Conservation (phyloP, 2,888 invertebrate genomes). For the Tinea trinotella region DNA sequence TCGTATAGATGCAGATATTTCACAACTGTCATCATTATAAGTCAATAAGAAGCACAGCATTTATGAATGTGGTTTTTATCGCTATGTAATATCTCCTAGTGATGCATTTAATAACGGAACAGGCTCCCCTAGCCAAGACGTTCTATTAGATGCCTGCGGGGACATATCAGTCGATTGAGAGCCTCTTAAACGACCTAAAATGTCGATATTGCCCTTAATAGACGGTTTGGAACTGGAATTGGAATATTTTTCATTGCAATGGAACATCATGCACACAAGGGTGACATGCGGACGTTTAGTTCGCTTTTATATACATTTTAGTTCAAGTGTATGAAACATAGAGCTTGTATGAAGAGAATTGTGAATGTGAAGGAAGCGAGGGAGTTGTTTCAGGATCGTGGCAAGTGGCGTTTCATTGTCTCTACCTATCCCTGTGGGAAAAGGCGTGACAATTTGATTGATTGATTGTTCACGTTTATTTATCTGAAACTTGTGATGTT, state of each 20-base stretch:
- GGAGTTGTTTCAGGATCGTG: too few species aligned
- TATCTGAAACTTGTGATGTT: too few species aligned
- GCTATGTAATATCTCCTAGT: conserved; percentile 46
- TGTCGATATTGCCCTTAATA: conserved; percentile 14
- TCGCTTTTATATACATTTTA: too few species aligned
- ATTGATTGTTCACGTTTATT: too few species aligned
- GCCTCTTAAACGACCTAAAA: conserved; percentile 46
- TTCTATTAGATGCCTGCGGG: conserved; percentile 58
- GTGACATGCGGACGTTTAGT: too few species aligned
- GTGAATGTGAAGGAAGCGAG: too few species aligned
- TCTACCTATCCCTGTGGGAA: too few species aligned
- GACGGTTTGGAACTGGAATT: conserved; percentile 2
- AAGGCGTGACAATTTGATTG: too few species aligned
- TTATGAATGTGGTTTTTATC: conserved; percentile 57
- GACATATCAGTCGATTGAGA: conserved; percentile 49
- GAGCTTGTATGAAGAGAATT: too few species aligned
- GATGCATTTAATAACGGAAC: conserved; percentile 60
- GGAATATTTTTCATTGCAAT: conserved; percentile 14
- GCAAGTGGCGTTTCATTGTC: too few species aligned
- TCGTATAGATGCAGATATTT: too few species aligned
- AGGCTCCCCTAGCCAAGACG: conserved; percentile 29
- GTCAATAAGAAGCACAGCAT: conserved; percentile 48
- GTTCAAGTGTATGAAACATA: too few species aligned
- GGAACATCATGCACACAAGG: neutral
- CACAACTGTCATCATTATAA: conserved; percentile 22